Percentiles rank a stretch among this genome's conserved stretches.
phyloP scores from a whole-genome alignment of 2,797 vertebrate genomes.

The Microctenopoma steveboyesi region DNA sequence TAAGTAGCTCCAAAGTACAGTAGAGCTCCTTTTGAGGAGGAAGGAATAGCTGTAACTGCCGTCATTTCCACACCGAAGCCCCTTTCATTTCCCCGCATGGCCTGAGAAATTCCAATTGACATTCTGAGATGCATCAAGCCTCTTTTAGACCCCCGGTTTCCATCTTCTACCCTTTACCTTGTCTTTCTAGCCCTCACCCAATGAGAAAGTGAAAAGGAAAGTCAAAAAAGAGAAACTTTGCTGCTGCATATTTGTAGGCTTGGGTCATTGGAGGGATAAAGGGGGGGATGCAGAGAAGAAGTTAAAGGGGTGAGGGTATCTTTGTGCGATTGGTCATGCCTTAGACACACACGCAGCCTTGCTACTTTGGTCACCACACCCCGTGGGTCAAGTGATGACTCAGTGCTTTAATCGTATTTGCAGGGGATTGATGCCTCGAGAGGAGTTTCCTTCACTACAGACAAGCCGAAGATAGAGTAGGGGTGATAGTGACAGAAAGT shows the following conservation, averaged over 20 bases:
- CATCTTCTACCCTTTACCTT: conserved; percentile 49
- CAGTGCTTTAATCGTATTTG: conserved; percentile 78
- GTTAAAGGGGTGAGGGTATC: conserved; percentile 38
- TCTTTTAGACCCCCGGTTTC: conserved; percentile 48
- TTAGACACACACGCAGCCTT: conserved; percentile 20
- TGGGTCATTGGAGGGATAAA: conserved; percentile 5
- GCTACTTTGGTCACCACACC: conserved; percentile 56
- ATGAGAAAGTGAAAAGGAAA: conserved; percentile 10
- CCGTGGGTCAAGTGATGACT: conserved; percentile 75
- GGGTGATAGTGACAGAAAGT: conserved; percentile 11
- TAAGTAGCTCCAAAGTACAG: conserved; percentile 56
- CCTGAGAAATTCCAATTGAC: conserved; percentile 63
- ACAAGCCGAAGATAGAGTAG: conserved; percentile 25
- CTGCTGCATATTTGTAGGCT: conserved; percentile 40
- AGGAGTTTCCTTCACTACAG: conserved; percentile 52
- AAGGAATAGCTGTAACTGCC: conserved; percentile 49
- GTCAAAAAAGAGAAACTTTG: conserved; percentile 17
- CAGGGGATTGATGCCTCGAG: conserved; percentile 71
- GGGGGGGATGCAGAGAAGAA: conserved; percentile 1
- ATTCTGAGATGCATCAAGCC: conserved; percentile 53
- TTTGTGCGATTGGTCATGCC: conserved; percentile 58
- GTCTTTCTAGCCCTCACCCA: conserved; percentile 24
- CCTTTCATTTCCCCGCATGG: conserved; percentile 54
- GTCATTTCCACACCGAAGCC: conserved; percentile 54
- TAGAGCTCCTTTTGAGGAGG: conserved; percentile 36